phyloP scores from a whole-genome alignment of 2,113 vertebrate genomes.

The Protobothrops flavoviridis region DNA sequence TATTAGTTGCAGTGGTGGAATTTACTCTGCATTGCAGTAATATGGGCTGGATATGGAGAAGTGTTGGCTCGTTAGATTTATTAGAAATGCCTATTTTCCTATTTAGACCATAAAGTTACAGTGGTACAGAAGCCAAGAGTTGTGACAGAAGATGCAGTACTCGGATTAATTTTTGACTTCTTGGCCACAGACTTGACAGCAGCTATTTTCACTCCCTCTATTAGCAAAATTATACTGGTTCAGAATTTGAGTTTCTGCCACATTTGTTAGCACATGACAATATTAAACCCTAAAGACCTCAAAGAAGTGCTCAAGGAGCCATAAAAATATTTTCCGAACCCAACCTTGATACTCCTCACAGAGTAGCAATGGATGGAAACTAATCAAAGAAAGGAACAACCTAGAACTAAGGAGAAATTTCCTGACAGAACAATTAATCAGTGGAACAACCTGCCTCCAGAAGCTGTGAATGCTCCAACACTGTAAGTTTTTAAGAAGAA shows the following conservation, averaged over 20 bases:
- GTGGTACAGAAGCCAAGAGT: neutral
- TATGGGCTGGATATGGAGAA: neutral
- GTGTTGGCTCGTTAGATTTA: neutral
- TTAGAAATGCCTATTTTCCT: neutral
- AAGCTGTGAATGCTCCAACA: too few relatives aligned
- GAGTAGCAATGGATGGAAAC: too few relatives aligned
- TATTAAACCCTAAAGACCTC: neutral
- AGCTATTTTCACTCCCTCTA: neutral
- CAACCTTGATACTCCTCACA: neutral
- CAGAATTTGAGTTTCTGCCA: neutral
- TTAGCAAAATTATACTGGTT: neutral
- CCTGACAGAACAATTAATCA: too few relatives aligned
- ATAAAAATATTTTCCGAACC: neutral
- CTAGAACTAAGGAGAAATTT: too few relatives aligned
- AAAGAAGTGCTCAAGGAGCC: neutral
- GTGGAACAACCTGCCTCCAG: too few relatives aligned
- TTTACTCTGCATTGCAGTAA: neutral
- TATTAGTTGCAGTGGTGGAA: neutral
- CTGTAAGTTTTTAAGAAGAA: too few relatives aligned
- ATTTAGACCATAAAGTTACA: neutral
- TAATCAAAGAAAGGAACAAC: too few relatives aligned
- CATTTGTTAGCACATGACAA: neutral
- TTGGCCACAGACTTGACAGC: neutral
- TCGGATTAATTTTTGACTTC: neutral
- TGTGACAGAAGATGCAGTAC: neutral